phyloP scores from a whole-genome alignment of 2,797 vertebrate genomes.

The Choloepus didactylus region DNA sequence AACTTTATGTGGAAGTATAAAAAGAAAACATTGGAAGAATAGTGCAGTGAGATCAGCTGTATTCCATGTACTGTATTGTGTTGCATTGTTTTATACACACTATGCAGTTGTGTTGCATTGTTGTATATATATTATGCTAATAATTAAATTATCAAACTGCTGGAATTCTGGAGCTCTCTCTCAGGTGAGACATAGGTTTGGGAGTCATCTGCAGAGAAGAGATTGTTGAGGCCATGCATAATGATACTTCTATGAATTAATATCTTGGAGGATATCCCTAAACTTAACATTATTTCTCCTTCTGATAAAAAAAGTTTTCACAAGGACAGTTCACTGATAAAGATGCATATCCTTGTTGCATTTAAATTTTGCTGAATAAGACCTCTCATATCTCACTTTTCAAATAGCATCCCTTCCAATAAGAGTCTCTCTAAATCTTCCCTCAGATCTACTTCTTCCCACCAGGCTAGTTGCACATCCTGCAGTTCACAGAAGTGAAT shows the following conservation, averaged over 20 bases:
- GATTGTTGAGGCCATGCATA: neutral
- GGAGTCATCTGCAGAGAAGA: neutral
- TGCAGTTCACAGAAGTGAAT: neutral
- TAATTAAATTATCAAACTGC: neutral
- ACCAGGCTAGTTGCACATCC: neutral
- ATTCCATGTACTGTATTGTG: neutral
- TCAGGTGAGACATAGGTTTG: neutral
- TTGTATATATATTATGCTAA: too few species aligned
- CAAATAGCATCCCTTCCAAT: neutral
- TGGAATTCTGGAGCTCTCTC: neutral
- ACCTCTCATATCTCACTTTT: neutral
- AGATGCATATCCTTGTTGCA: too few species aligned
- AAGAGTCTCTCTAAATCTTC: neutral
- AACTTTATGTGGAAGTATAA: neutral
- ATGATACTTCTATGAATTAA: neutral
- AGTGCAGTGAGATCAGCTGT: neutral
- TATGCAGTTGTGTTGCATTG: too few species aligned
- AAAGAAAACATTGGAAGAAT: neutral
- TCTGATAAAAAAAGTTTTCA: neutral
- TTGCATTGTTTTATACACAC: neutral
- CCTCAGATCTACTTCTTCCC: neutral
- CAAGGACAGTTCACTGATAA: neutral
- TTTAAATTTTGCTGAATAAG: rapidly evolving
- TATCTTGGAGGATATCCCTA: too few species aligned
- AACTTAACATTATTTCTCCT: neutral